Base-by-base conservation (phyloP, 2,113 vertebrate genomes). In the Poecile atricapillus region DNA sequence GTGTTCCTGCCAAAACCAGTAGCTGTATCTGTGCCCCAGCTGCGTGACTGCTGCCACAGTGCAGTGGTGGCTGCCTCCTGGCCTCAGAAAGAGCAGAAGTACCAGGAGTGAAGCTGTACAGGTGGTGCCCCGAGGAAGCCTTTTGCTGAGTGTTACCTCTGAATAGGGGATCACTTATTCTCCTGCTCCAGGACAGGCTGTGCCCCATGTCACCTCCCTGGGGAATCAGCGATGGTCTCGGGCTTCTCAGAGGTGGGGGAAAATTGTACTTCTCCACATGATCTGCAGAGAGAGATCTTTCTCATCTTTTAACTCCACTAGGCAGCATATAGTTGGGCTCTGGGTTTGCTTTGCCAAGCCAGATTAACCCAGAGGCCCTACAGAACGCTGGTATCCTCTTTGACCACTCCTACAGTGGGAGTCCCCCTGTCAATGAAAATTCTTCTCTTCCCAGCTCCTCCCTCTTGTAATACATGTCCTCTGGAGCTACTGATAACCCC, bases 191-290 rank as follows among this genome's bases (percentile, higher is more conserved):
- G 30, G 58, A 53, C 33, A 63, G 39, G 22, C 19, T 75, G 47
- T 87, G 47, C 20, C 33, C 17, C 59, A 28, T 0, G 8, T 17
- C n/a, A 75, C 18, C 25, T 65, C 19, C 5, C n/a, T 31, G 14
- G 35, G 25, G 20, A 78, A 87, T 64, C 47, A 46, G 13, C 11
- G 27, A 44, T 17, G 14, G 8, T 10, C 0, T 0, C 2, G 4
- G 85, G 8, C 11, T 73, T 77, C 74, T 52, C 24, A 67, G 46
- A 58, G 67, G 35, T 31, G 28, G 7, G 16, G 13, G 5, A 9
- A 49, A 83, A 87, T n/a, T 62, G 24, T 44, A 41, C 17, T 60
- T 69, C 10, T 81, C 17, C 13, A 9, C 0, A 0, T 46, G 25
- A 52, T 82, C 47, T 59, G 7, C 37, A 39, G 21, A 21, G 33